Evolutionary conservation across 2,888 invertebrate species (phyloP).

Genomic region (Blomia tropicalis): DNA sequence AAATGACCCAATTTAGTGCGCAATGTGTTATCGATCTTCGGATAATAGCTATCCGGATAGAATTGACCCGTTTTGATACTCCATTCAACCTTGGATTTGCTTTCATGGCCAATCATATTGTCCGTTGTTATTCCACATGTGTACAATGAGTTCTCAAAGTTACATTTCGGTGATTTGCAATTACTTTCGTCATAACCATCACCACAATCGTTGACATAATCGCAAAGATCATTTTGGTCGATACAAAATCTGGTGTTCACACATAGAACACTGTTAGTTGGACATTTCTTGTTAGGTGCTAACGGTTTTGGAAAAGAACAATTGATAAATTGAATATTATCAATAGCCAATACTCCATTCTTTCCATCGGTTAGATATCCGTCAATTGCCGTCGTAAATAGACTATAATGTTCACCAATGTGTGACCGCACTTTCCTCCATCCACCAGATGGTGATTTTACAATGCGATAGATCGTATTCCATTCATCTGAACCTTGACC

Average conservation of each 20-base stretch:
- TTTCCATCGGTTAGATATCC: background rate
- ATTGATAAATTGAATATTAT: conserved; percentile 7
- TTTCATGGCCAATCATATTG: background rate
- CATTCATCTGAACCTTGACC: background rate
- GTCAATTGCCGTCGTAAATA: background rate
- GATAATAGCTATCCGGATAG: background rate
- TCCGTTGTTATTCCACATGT: background rate
- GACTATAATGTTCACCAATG: background rate
- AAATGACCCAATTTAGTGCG: background rate
- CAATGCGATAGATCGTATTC: background rate
- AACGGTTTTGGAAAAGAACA: background rate
- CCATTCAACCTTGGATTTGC: background rate
- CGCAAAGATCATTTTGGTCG: conserved; percentile 1
- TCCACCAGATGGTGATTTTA: background rate
- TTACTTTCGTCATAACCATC: background rate
- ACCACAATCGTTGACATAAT: conserved; percentile 13
- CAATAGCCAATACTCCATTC: background rate
- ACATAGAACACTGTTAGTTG: background rate
- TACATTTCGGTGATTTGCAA: background rate
- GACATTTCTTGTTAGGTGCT: background rate
- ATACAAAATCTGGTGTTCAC: background rate
- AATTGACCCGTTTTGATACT: background rate
- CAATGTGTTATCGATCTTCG: background rate
- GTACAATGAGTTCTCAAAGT: background rate
- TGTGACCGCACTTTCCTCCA: background rate